phyloP scores from a whole-genome alignment of 2,113 vertebrate genomes.

The Alectura lathami region DNA sequence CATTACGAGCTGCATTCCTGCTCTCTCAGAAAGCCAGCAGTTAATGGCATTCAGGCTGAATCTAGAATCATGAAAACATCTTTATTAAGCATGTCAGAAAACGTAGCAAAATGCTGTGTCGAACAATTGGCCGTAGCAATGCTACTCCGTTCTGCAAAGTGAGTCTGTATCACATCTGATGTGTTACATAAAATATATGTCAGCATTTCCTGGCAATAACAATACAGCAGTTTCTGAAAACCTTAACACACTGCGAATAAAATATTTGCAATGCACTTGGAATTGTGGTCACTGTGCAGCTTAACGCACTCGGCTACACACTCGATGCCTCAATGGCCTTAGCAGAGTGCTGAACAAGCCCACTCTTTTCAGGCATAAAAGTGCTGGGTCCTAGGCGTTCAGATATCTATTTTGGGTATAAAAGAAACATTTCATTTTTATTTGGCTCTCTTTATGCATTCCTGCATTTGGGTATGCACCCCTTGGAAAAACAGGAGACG shows the following conservation, averaged over 20 bases:
- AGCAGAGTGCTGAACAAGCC: not conserved
- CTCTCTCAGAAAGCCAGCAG: constrained; percentile 26
- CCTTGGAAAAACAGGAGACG: not conserved
- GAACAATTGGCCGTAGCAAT: constrained; percentile 42
- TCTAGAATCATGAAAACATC: constrained; percentile 32
- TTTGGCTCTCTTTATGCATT: not conserved
- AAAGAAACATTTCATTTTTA: not conserved
- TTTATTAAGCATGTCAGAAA: constrained; percentile 63
- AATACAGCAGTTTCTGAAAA: not conserved
- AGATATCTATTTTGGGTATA: not conserved
- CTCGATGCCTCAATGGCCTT: not conserved
- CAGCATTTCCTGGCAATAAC: constrained; percentile 37
- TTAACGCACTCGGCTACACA: not conserved
- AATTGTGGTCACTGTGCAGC: not conserved
- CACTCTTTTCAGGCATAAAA: not conserved
- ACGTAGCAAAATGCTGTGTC: not conserved
- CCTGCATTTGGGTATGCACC: not conserved
- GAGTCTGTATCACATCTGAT: constrained; percentile 45
- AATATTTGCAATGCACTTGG: not conserved
- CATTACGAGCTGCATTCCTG: not conserved
- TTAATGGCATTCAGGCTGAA: constrained; percentile 50
- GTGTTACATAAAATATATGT: constrained; percentile 50
- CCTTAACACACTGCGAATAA: not conserved
- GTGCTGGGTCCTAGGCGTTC: not conserved
- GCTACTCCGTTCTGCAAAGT: constrained; percentile 28